phyloP scores from a whole-genome alignment of 1,140 invertebrate genomes.

The Polypedilum pembai region DNA sequence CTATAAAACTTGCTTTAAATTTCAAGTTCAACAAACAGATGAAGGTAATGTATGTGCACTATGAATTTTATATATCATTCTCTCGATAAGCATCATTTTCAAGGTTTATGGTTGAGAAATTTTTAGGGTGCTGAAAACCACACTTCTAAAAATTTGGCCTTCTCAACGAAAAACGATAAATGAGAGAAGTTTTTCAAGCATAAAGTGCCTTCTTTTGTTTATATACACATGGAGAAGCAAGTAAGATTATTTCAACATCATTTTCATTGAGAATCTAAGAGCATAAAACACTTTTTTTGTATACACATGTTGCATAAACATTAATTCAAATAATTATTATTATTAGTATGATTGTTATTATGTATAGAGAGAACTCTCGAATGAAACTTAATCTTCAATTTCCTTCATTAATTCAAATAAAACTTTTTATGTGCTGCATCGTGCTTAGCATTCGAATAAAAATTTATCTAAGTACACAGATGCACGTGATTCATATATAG shows the following conservation, averaged over 20 bases:
- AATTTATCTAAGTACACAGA: not conserved
- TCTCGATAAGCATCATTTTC: not conserved
- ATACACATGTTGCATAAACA: slow-evolving; percentile 7
- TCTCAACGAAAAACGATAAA: not conserved
- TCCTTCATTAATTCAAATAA: not conserved
- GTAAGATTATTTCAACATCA: not conserved
- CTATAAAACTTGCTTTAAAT: not conserved
- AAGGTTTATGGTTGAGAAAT: slow-evolving; percentile 15
- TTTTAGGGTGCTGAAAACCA: slow-evolving; percentile 6
- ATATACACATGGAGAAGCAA: not conserved
- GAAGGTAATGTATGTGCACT: not conserved
- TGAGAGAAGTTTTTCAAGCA: not conserved
- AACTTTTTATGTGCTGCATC: not conserved
- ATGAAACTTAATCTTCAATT: not conserved
- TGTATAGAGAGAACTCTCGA: no score
- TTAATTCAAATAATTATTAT: slow-evolving; percentile 11
- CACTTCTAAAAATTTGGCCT: not conserved
- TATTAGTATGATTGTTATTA: not conserved
- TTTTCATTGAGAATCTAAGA: not conserved
- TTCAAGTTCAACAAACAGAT: not conserved
- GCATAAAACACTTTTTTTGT: not conserved
- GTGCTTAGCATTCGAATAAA: not conserved
- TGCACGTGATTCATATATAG: no score
- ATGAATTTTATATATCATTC: not conserved
- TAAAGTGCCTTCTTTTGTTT: slow-evolving; percentile 6